Base-by-base conservation (phyloP, 2,888 invertebrate genomes). In the Cosmopolites sordidus region DNA sequence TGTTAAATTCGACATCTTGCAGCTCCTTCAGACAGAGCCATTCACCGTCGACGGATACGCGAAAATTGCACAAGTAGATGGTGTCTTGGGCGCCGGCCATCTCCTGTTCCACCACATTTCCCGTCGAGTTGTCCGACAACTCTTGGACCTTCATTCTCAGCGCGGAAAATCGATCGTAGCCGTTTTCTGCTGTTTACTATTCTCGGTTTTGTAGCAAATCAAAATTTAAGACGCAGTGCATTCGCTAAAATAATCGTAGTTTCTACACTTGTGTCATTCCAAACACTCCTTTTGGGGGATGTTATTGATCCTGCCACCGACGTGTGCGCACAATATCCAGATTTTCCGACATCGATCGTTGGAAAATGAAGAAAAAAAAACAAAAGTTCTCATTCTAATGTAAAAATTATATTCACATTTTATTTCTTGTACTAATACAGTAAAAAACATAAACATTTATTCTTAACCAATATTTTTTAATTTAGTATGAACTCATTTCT, bases 1-100 rank as follows among this genome's bases (percentile, higher is more conserved):
- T 84, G 52, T 76, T 77, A 63, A 79, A 79, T 69, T 92, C 91
- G 70, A 94, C 89, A 74, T 96, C 95, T 66, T 93, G 91, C 55
- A 96, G 78, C 73, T 96, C 95, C 73, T 93, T 91, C 51, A 96
- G 78, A 72, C 96, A 96, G 54, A 96, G 80, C 96, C 96, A 96
- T 73, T 96, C 96, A 55, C 96, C 96, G 69, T 96, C 95, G 39
- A 96, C 96, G 46, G 94, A 94, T 4, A 96, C 96, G 52, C 96
- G 88, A 75, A 96, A 96, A 75, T 96, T 96, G 78, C 96, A 96
- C 73, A 96, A 77, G 76, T 96, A 96, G 68, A 96, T 94, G 51
- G 95, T 96, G 74, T 96, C 95, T 76, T 94, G 92, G 42, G 93
- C 94, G 64, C 90, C 90, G 65, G 87, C 86, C 83, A 87, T 86